Evolutionary conservation across 1,140 invertebrate genomes (phyloP).

Genomic region (Cotesia vestalis): DNA sequence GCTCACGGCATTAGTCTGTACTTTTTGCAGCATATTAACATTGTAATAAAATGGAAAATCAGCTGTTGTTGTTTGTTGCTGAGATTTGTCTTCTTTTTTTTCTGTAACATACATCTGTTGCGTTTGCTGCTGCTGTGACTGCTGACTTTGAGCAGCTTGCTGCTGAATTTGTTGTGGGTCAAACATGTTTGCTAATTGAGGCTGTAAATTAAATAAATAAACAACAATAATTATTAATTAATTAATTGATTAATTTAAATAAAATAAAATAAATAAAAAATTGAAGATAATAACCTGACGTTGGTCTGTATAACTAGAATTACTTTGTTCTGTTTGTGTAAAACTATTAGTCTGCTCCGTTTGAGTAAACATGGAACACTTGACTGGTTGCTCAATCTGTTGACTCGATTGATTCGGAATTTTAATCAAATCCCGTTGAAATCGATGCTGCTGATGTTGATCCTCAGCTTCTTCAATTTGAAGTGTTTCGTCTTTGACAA

Average conservation of each 20-base stretch:
- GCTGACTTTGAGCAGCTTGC: constrained; percentile 58
- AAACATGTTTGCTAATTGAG: constrained; percentile 60
- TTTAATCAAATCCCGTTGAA: constrained; percentile 36
- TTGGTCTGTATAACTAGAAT: constrained; percentile 56
- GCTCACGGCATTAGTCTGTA: constrained; percentile 62
- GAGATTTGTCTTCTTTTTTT: constrained; percentile 62
- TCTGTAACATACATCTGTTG: constrained; percentile 63
- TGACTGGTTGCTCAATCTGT: constrained; percentile 54
- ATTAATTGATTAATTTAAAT: neutral
- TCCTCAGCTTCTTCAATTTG: constrained; percentile 32
- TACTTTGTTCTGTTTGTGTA: constrained; percentile 62
- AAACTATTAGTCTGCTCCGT: constrained; percentile 63
- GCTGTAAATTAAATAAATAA: constrained; percentile 38
- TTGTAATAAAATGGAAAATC: constrained; percentile 70
- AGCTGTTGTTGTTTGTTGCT: constrained; percentile 60
- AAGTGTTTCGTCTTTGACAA: constrained; percentile 35
- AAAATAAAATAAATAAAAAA: constrained; percentile 11
- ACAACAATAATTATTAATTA: constrained; percentile 11
- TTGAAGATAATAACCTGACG: constrained; percentile 48
- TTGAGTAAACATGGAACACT: constrained; percentile 64
- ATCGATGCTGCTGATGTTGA: constrained; percentile 30
- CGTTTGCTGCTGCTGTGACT: constrained; percentile 62
- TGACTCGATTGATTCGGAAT: constrained; percentile 48
- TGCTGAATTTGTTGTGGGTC: constrained; percentile 65
- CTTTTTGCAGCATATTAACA: constrained; percentile 69